A percentile compares a stretch with the other conserved stretches of the same genome.
phyloP scores from a whole-genome alignment of 2,113 vertebrate genomes.

The Triplophysa rosa region DNA sequence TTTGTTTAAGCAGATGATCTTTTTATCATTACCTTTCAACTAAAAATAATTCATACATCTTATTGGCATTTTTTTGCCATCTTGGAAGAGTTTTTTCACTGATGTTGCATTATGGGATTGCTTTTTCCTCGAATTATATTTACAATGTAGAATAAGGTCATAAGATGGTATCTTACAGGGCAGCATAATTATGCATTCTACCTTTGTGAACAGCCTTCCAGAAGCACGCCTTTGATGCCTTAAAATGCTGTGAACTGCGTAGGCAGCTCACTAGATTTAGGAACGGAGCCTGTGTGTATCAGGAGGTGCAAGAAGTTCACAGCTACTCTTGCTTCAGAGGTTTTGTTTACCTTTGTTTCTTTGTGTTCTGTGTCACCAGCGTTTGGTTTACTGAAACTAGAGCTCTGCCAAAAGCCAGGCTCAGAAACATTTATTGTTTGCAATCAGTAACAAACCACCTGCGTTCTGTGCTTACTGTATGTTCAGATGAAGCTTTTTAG shows the following conservation, averaged over 20 bases:
- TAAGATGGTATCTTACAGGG: not conserved
- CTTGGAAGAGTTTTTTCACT: too few relatives aligned
- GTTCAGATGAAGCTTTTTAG: conserved; percentile 52
- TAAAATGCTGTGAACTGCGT: not conserved
- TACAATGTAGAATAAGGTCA: too few relatives aligned
- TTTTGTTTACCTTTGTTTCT: not conserved
- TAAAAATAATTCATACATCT: too few relatives aligned
- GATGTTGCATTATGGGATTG: not conserved
- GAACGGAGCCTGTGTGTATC: not conserved
- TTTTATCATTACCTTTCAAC: too few relatives aligned
- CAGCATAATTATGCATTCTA: not conserved
- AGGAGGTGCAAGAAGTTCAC: not conserved
- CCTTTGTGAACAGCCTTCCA: not conserved
- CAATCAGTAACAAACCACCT: conserved; percentile 27
- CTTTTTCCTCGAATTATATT: not conserved
- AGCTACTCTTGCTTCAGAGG: not conserved
- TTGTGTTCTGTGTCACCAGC: not conserved
- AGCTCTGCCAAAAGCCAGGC: not conserved
- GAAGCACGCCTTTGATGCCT: not conserved
- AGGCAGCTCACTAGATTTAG: not conserved
- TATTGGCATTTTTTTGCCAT: too few relatives aligned
- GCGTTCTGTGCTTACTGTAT: conserved; percentile 39
- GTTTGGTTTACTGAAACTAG: not conserved
- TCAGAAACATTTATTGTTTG: conserved; percentile 5
- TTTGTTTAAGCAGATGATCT: too few relatives aligned